Conservation (phyloP, 1,140 invertebrate species). For the Psilanteris sp. region DNA sequence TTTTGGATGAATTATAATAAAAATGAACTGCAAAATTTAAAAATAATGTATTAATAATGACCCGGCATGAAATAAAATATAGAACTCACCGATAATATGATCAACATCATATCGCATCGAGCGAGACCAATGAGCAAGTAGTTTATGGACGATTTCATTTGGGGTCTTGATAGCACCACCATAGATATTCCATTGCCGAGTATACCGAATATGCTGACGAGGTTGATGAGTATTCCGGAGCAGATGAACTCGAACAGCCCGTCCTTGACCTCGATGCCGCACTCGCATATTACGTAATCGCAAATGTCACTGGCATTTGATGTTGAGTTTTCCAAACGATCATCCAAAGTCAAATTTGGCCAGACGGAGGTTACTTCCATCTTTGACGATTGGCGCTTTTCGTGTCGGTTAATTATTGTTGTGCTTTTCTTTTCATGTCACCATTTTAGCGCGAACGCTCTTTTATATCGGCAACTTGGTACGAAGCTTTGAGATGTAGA, state of each 20-base stretch:
- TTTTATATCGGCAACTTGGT: no score
- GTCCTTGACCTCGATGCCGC: constrained; percentile 78
- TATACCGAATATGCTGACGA: constrained; percentile 90
- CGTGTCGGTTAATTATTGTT: no score
- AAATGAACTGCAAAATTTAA: no score
- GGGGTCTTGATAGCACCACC: constrained; percentile 92
- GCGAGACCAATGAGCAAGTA: constrained; percentile 94
- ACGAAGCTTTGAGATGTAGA: no score
- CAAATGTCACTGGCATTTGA: constrained; percentile 41
- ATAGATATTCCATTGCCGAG: constrained; percentile 94
- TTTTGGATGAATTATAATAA: no score
- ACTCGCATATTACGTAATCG: constrained; percentile 63
- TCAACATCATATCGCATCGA: constrained; percentile 93
- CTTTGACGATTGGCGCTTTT: no score
- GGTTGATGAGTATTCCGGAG: constrained; percentile 90
- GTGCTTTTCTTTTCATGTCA: no score
- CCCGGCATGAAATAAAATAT: constrained; percentile 9
- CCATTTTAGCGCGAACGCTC: no score
- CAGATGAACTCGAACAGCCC: constrained; percentile 88
- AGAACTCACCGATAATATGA: constrained; percentile 85
- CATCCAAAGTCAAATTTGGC: constrained; percentile 57
- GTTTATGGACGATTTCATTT: constrained; percentile 97
- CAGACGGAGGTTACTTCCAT: constrained; percentile 64
- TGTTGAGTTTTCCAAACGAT: constrained; percentile 34
- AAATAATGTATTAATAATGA: no score